Percentiles rank a stretch among this genome's conserved stretches.
These are phyloP conservation scores for Pao palembangensis DNA, from an alignment of 2,113 vertebrate species.

Conservation along the genomic window DNA sequence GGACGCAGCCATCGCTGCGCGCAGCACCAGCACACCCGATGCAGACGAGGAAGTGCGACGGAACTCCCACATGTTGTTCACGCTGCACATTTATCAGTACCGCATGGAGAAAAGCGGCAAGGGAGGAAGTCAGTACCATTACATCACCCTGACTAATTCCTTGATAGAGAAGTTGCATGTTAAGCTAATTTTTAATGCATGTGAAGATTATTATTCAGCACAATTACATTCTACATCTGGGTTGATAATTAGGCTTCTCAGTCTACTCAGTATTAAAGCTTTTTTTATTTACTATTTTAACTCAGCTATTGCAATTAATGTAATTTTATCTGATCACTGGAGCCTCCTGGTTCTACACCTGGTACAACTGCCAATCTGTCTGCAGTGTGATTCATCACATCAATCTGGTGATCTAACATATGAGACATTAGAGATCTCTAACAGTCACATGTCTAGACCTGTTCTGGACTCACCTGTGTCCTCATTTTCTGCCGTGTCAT, in stretches of 20 bases:
- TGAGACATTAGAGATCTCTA: constrained; percentile 51
- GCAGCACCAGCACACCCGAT: constrained; percentile 78
- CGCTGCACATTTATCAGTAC: constrained; percentile 94
- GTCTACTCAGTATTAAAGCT: not conserved
- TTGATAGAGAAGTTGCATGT: no score
- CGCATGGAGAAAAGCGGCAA: constrained; percentile 90
- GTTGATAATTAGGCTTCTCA: no score
- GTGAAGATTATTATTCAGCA: no score
- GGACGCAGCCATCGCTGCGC: constrained; percentile 89
- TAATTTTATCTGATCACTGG: not conserved
- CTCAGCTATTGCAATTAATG: not conserved
- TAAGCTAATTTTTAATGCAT: no score
- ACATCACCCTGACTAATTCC: not conserved
- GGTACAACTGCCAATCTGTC: constrained; percentile 24
- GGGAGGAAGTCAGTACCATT: constrained; percentile 84
- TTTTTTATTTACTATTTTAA: not conserved
- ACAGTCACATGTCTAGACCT: constrained; percentile 32
- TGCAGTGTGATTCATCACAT: constrained; percentile 40
- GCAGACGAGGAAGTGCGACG: constrained; percentile 79
- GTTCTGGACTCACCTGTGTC: constrained; percentile 24
- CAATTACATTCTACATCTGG: not conserved
- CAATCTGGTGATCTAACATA: constrained; percentile 45
- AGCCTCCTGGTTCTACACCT: constrained; percentile 28
- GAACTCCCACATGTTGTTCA: constrained; percentile 95
- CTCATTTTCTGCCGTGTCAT: constrained; percentile 21